A percentile compares a stretch with the other conserved stretches of the same genome.
These are phyloP conservation scores for Notocelia uddmanniana DNA, from an alignment of 2,888 invertebrate species.

Conservation along the genomic window DNA sequence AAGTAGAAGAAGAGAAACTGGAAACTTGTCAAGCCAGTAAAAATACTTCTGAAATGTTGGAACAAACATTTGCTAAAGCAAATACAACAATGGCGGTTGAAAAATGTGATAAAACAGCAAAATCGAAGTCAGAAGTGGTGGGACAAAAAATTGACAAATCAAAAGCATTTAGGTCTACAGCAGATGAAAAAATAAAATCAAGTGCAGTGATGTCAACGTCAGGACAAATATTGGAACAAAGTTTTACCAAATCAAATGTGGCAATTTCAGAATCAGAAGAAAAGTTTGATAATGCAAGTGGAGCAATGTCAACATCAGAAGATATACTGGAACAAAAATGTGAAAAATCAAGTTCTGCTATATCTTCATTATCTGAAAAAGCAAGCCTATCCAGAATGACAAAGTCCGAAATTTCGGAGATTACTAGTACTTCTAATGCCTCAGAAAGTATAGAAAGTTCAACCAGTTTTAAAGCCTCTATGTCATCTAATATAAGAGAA, in stretches of 20 bases:
- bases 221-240: conserved; percentile 40
- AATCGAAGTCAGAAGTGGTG: conserved; percentile 48
- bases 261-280: conserved; percentile 34
- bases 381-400: conserved; percentile 43
- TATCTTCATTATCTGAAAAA: conserved; percentile 41
- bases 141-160: background rate
- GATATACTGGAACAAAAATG: conserved; percentile 10
- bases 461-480: conserved; percentile 51
- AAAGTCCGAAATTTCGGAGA: conserved; percentile 29
- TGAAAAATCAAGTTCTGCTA: conserved; percentile 8
- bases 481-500: conserved; percentile 54
- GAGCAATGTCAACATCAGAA: conserved; percentile 40
- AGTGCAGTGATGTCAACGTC: conserved; percentile 27
- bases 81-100: conserved; percentile 22
- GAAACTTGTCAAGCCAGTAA: conserved; percentile 36
- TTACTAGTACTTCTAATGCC: conserved; percentile 27
- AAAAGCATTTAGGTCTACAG: conserved; percentile 9
- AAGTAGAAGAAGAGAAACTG: conserved; percentile 49
- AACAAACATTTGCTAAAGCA: conserved; percentile 48
- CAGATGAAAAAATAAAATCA: conserved; percentile 34
- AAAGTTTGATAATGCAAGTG: conserved; percentile 44
- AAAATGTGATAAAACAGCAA: conserved; percentile 30
- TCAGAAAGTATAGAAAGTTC: conserved; percentile 30
- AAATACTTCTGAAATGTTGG: conserved; percentile 46
- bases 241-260: conserved; percentile 47